phyloP scores from a whole-genome alignment of 2,888 invertebrate species.

The Diachrysia chrysitis region DNA sequence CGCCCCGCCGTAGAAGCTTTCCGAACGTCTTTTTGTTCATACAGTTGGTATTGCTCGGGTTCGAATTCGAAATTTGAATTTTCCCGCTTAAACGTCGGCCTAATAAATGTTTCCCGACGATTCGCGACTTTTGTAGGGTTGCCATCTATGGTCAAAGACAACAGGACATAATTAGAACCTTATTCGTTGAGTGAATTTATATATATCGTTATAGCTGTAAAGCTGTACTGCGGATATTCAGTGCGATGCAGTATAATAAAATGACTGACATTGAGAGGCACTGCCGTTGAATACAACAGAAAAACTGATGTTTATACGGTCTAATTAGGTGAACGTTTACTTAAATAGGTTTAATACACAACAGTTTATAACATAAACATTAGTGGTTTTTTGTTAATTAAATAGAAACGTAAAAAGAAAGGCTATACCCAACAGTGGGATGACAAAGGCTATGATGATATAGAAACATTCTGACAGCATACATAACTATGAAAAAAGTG shows the following conservation, averaged over 20 bases:
- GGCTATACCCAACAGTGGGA: too few relatives aligned
- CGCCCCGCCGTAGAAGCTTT: constrained; percentile 80
- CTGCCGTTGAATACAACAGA: constrained; percentile 41
- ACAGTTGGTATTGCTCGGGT: constrained; percentile 76
- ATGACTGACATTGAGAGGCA: constrained; percentile 53
- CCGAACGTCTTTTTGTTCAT: constrained; percentile 84
- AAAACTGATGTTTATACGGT: constrained; percentile 31
- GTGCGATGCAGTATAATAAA: constrained; percentile 39
- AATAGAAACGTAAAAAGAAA: too few relatives aligned
- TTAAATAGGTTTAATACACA: constrained; percentile 8
- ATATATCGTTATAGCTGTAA: constrained; percentile 17
- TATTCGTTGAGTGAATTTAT: constrained; percentile 21
- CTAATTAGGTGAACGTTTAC: constrained; percentile 16
- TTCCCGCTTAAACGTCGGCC: constrained; percentile 73
- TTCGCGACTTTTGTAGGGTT: constrained; percentile 51
- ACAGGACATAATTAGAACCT: constrained; percentile 32
- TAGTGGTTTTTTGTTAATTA: not conserved
- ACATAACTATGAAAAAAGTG: not conserved
- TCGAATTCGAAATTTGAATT: constrained; percentile 73
- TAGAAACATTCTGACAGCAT: not conserved
- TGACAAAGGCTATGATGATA: too few relatives aligned
- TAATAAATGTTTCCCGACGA: constrained; percentile 58
- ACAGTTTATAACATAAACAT: not conserved
- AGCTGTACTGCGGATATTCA: constrained; percentile 34
- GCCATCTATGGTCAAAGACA: constrained; percentile 35